Evolutionary conservation across 2,888 invertebrate genomes (phyloP), one percentile per base, ranked within the genome.

Genomic region (Chorisops tibialis): DNA sequence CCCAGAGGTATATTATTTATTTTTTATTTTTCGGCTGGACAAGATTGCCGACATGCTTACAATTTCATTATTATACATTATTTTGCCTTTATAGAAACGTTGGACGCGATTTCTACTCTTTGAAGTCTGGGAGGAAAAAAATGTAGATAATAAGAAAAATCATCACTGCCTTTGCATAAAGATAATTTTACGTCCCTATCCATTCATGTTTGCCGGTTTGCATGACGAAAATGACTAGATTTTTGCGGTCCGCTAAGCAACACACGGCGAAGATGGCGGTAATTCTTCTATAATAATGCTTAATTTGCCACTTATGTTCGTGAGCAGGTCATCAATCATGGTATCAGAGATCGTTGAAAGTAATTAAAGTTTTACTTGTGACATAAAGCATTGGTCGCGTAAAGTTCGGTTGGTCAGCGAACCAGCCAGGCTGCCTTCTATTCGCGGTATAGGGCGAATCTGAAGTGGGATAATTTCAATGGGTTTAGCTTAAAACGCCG

Each of bases 31-130:
- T 18, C 30, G 30, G 5, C 14, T 16, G 35, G 35, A 45, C 56
- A 54, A 41, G 43, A 56, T 45, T 43, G 45, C 56, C 56, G 45
- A 43, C 56, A 43, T 45, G 56, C 56, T 56, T 56, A 56, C 45
- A 45, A 56, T 56, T 56, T 56, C 43, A 56, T 56, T 56, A 56
- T 56, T 56, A 56, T 43, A n/a, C n/a, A n/a, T n/a, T n/a, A n/a
- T n/a, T n/a, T n/a, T 54, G 43, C 56, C 43, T 56, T 43, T 43
- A 43, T 45, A 45, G 56, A 16, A 43, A 35, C 45, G 43, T 43
- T 43, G 56, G 56, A 16, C 56, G 41, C 41, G 30, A 56, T 56
- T 35, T 30, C 30, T 19, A 24, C 16, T 24, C 45, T 56, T 56
- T 56, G 56, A 56, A 35, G 45, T 56, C n/a, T 56, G 30, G 14